Base-by-base conservation (phyloP, 2,888 invertebrate species). In the Pristionchus mayeri region DNA sequence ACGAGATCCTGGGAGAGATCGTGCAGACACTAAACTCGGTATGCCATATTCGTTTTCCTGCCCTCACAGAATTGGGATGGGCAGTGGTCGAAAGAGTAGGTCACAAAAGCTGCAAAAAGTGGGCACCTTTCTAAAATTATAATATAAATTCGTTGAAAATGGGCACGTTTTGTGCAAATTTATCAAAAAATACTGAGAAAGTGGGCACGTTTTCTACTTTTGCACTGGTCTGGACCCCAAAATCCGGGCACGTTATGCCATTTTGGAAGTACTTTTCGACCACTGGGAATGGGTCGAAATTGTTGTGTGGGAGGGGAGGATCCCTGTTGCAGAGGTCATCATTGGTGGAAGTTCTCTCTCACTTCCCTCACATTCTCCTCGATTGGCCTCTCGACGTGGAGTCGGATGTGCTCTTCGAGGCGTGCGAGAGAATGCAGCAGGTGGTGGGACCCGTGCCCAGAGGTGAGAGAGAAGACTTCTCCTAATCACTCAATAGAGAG, bases 321-420 rank as follows among this genome's bases (percentile, higher is more conserved):
- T n/a, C n/a, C n/a, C n/a, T 34, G 0, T 30, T 44, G 16, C 71
- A 71, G 71, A 40, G 71, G 24, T 37, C 71, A 0, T 40, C 40
- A 11, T 30, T 71, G 3, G 13, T 71, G n/a, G 18, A 1, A 7
- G 71, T 71, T n/a, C 71, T 71, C 40, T 71, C 71, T 71, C 71
- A 40, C 24, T 71, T 71, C 71, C 71, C 71, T 40, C 71, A 71
- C 40, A 71, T 71, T 71, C 71, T 71, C 3, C 9, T 71, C 44
- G 71, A 71, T 40, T 71, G 71, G 71, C 37, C 37, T 4, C n/a
- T 71, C n/a, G 71, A 71, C 4, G 4, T 71, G 16, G 44, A 71
- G n/a, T 11, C 4, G 27, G 71, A 71, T 44, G 11, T 40, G 0
- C 71, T 71, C 71, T 71, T 18, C 18, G 71, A 71, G 30, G 71